Evolutionary conservation across 2,113 vertebrate genomes (phyloP), one percentile per base, ranked within the genome.

Genomic region (Megatriorchis doriae): DNA sequence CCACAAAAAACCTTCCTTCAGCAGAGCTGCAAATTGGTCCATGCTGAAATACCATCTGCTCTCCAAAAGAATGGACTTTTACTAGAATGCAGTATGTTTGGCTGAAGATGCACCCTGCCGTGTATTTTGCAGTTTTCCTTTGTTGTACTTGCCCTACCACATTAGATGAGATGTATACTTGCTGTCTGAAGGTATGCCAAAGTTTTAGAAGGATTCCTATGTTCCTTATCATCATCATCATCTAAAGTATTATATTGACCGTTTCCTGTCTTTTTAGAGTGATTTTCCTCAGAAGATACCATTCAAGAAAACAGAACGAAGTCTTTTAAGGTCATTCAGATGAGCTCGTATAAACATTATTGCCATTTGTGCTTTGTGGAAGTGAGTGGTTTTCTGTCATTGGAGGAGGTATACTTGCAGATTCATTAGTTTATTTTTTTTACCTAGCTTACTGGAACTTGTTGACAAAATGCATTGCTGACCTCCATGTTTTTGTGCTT

Each of bases 31-130:
- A 87, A 93, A 81, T 43, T 74, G 81, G 36, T 82, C 70, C 81
- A 36, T 91, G 77, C 73, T 95, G 86, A 86, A 96, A 71, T 43
- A 42, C 88, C 86, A 96, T 94, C 94, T 96, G 80, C 22, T 89
- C 81, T 84, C 59, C 32, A 58, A 74, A 81, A 83, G 32, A 86
- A 62, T 25, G 29, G 65, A 34, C 67, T 91, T 83, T 97, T 96
- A 88, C 87, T 95, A 84, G 77, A 95, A 63, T 95, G 90, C 84
- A 52, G 68, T 16, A 11, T 4, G 9, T 62, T 83, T 91, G 80
- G 40, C 45, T 83, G 55, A 68, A 90, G 74, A 32, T 81, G 45
- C 53, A 81, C 38, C 67, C 36, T 66, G 43, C 26, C 0, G 2
- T 5, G 5, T 83, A n/a, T 78, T 92, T 94, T 72, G 13, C 63